Conservation (phyloP, 2,113 vertebrate genomes). For the Oriolus oriolus region DNA sequence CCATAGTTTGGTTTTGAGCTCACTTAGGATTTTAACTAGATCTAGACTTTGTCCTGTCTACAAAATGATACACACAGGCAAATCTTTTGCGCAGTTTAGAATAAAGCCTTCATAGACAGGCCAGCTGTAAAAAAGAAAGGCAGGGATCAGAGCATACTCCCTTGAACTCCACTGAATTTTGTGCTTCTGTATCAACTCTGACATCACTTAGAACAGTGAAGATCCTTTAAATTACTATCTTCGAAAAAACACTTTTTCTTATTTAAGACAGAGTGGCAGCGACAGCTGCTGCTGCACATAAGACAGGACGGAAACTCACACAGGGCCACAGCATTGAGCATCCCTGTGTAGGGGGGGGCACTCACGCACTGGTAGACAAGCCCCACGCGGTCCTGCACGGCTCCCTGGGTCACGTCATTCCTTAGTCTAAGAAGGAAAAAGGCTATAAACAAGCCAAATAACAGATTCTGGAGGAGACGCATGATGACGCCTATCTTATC, state of each 20-base stretch:
- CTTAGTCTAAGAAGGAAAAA: conserved; percentile 85
- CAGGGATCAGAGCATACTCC: background rate
- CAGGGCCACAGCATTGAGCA: conserved; percentile 89
- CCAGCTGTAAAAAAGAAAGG: background rate
- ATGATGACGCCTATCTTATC: conserved; percentile 86
- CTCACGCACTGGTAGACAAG: conserved; percentile 89
- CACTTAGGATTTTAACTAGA: background rate
- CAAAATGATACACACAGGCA: background rate
- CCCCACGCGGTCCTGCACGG: conserved; percentile 89
- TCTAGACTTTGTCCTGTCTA: background rate
- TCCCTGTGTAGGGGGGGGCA: conserved; percentile 87
- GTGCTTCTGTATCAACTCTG: background rate
- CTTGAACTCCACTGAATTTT: background rate
- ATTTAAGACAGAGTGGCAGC: background rate
- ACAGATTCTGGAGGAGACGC: conserved; percentile 90
- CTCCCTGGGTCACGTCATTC: conserved; percentile 78
- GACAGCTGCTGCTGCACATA: background rate
- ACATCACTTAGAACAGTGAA: background rate
- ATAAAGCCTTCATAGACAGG: background rate
- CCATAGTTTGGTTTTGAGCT: background rate
- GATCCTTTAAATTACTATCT: background rate
- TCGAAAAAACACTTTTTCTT: background rate
- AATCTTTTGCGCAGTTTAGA: background rate
- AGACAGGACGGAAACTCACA: conserved; percentile 79
- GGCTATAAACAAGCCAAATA: conserved; percentile 85